Base-by-base conservation (phyloP, 2,797 vertebrate genomes). In the Macropus fuliginosus region DNA sequence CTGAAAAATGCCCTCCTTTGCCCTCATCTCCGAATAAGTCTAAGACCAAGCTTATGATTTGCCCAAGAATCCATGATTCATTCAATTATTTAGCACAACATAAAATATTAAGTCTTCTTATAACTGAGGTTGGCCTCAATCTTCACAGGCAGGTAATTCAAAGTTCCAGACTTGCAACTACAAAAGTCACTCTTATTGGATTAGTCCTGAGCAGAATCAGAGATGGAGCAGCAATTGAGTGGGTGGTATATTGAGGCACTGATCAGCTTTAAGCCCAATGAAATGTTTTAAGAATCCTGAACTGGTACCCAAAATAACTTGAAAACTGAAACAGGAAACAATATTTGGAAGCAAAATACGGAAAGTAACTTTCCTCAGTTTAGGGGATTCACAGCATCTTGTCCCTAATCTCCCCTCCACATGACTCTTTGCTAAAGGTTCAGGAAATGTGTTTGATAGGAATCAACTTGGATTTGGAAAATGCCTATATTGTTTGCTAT, bases 31-130 rank as follows among this genome's bases (percentile, higher is more conserved):
- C 89, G 94, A 94, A 97, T 91, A 97, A 96, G 92, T 81, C 66
- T 57, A 97, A 90, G 97, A 91, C 13, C 57, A 94, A 96, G 91
- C 98, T 97, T 97, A 98, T 90, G 95, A 92, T 96, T 94, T 56
- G 95, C n/a, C 96, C 91, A 97, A 95, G 96, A 98, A 97, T 95
- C 93, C 50, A 90, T 98, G 97, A 98, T 96, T 97, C 97, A 97
- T n/a, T 95, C 89, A 89, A 94, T 87, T 40, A 95, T 97, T 66
- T 91, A 97, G 92, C 46, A 94, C 54, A 96, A 66, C 31, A 74
- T 29, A 66, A 54, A 91, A 92, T 94, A 31, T 94, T 92, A 93
- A 92, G 40, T n/a, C 66, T 93, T 94, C 55, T 81, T 54, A 55
- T 52, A 93, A 81, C 50, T 91, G 56, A 81, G 40, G 4, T 27